Conservation (phyloP, 2,797 vertebrate genomes). For the Etheostoma perlongum region DNA sequence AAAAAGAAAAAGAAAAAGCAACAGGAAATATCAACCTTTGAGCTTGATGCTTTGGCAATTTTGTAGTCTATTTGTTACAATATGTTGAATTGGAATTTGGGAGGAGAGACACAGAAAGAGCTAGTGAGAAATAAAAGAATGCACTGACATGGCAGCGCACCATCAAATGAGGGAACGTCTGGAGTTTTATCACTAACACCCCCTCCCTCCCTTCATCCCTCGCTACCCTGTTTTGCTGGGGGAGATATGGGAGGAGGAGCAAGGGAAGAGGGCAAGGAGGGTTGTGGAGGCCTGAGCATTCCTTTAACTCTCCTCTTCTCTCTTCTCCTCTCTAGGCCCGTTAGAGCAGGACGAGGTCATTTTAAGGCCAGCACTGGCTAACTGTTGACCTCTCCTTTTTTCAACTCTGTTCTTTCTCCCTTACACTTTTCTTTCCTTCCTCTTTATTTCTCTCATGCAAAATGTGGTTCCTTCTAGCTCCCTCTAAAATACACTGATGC, state of each 20-base stretch:
- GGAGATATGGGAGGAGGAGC: slow-evolving; percentile 81
- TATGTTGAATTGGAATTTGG: slow-evolving; percentile 54
- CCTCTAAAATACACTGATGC: slow-evolving; percentile 41
- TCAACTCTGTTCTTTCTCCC: slow-evolving; percentile 45
- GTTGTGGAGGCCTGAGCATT: slow-evolving; percentile 90
- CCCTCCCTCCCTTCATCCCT: slow-evolving; percentile 56
- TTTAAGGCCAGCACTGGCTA: slow-evolving; percentile 88
- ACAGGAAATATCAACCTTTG: not conserved
- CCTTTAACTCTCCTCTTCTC: slow-evolving; percentile 88
- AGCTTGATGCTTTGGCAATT: not conserved
- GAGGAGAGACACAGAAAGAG: slow-evolving; percentile 71
- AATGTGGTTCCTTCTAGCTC: slow-evolving; percentile 9
- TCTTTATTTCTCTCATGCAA: slow-evolving; percentile 13
- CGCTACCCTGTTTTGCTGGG: slow-evolving; percentile 70
- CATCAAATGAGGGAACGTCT: slow-evolving; percentile 97
- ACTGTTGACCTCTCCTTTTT: slow-evolving; percentile 87
- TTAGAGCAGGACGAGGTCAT: slow-evolving; percentile 91
- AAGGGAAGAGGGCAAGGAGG: slow-evolving; percentile 85
- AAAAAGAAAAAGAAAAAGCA: not conserved
- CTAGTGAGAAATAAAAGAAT: slow-evolving; percentile 88
- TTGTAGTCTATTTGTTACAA: slow-evolving; percentile 40
- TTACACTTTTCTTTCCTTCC: slow-evolving; percentile 14
- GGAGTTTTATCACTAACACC: slow-evolving; percentile 95
- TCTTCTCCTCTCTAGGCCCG: slow-evolving; percentile 52
- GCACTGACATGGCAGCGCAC: slow-evolving; percentile 91